These are phyloP conservation scores for Diuraphis noxia DNA, from an alignment of 1,140 invertebrate genomes.

Conservation along the genomic window DNA sequence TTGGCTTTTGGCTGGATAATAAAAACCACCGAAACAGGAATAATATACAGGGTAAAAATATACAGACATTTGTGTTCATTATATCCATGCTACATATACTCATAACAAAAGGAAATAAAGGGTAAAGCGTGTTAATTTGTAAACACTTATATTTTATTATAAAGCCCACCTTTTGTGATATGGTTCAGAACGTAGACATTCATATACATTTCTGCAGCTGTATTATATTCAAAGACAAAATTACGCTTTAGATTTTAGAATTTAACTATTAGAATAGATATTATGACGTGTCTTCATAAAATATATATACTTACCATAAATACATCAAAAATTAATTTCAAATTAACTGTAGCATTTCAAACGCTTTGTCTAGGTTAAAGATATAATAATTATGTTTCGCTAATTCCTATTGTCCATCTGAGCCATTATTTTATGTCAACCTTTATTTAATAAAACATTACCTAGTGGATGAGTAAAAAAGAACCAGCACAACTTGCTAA, in stretches of 20 bases:
- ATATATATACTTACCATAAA: background rate
- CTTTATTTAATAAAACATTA: background rate
- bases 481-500: background rate
- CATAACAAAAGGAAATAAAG: background rate
- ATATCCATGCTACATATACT: background rate
- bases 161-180: background rate
- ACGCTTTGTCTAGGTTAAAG: background rate
- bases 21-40: slow-evolving; percentile 4
- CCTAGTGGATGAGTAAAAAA: background rate
- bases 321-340: background rate
- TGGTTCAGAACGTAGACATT: background rate
- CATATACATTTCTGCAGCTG: background rate
- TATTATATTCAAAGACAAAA: background rate
- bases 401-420: background rate
- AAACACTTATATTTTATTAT: slow-evolving; percentile 9
- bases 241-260: background rate
- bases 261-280: no score
- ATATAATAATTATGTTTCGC: background rate
- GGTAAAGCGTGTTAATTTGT: slow-evolving; percentile 19
- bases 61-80: background rate
- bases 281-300: background rate
- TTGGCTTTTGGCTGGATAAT: background rate
- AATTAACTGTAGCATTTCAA: no score
- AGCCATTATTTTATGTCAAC: background rate
- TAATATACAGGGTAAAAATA: background rate